Percentiles rank a stretch among this genome's conserved stretches.
Conservation (phyloP, 2,113 vertebrate species). For the Pandion haliaetus region DNA sequence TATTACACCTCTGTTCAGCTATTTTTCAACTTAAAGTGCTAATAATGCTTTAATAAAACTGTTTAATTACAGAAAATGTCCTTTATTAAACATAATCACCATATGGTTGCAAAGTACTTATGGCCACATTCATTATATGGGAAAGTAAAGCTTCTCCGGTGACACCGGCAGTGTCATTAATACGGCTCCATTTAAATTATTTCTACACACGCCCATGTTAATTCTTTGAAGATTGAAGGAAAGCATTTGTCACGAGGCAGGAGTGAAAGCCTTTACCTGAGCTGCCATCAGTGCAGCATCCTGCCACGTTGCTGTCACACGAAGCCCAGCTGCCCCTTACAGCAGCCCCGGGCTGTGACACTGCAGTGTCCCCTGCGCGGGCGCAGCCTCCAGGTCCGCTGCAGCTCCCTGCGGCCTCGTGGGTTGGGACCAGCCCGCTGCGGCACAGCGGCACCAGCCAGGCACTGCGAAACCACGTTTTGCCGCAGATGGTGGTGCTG, state of each 20-base stretch:
- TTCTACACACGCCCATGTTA: accelerated
- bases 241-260: accelerated
- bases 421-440: no score
- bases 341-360: accelerated
- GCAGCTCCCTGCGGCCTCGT: accelerated
- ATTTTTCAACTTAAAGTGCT: slow-evolving; percentile 55
- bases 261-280: neutral
- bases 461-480: accelerated
- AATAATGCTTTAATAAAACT: slow-evolving; percentile 58
- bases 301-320: accelerated
- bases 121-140: neutral
- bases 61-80: slow-evolving; percentile 48
- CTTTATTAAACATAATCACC: slow-evolving; percentile 35
- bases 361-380: accelerated
- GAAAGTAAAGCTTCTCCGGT: neutral
- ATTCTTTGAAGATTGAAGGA: neutral
- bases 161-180: neutral
- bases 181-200: neutral
- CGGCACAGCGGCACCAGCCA: accelerated
- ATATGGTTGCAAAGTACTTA: slow-evolving; percentile 11
- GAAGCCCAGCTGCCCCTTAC: accelerated
- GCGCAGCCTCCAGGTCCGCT: neutral
- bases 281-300: neutral
- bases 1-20: slow-evolving; percentile 8
- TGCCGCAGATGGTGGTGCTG: neutral